Evolutionary conservation across 1,140 invertebrate genomes (phyloP).

Genomic region (Drosophila elegans): DNA sequence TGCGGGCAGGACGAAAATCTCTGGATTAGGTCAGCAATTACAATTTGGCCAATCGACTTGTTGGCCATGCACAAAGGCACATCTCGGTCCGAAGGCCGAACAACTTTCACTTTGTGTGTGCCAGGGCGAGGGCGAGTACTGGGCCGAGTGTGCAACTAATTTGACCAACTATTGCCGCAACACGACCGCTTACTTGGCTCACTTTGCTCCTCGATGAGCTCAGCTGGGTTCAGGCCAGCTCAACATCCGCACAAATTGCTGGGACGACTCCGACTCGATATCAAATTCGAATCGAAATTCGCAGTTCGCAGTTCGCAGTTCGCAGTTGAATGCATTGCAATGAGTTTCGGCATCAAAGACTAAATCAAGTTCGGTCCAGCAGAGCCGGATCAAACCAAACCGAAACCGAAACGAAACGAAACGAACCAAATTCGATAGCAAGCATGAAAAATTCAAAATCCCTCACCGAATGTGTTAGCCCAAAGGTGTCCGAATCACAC

Average conservation of each 20-base stretch:
- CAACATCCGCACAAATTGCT: conserved; percentile 1
- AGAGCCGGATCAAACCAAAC: background rate
- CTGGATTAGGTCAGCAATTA: conserved; percentile 39
- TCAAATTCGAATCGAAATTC: background rate
- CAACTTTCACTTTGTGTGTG: conserved; percentile 18
- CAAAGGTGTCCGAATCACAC: background rate
- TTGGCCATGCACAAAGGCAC: conserved; percentile 51
- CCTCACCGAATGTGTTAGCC: background rate
- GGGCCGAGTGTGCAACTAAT: conserved; percentile 23
- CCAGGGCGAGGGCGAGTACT: background rate
- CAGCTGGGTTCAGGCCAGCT: background rate
- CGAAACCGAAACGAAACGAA: background rate
- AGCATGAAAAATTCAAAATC: conserved; percentile 43
- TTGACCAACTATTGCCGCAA: conserved; percentile 31
- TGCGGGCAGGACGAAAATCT: background rate
- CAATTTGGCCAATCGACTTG: conserved; percentile 62
- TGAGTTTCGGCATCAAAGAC: conserved; percentile 22
- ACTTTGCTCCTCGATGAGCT: background rate
- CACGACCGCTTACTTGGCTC: conserved; percentile 6
- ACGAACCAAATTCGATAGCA: conserved; percentile 6
- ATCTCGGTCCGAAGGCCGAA: background rate
- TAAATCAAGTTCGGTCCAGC: conserved; percentile 9
- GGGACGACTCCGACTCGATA: background rate
- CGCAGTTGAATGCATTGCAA: conserved; percentile 16
- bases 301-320: background rate